phyloP scores from a whole-genome alignment of 1,140 invertebrate species.

The Pseudomyrmex concolor region DNA sequence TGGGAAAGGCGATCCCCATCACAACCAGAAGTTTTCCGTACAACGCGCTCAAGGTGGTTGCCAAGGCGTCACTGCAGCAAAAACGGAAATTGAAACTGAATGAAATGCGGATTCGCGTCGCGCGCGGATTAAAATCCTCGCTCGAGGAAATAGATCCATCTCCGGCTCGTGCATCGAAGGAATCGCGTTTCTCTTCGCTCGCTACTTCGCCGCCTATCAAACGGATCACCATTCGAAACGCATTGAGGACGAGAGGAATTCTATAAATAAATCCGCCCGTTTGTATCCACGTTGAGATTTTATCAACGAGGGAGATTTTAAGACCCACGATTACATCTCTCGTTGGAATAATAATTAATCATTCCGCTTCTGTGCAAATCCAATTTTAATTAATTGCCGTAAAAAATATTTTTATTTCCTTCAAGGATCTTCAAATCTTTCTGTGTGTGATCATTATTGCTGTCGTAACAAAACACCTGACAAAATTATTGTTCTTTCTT shows the following conservation, averaged over 20 bases:
- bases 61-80: constrained; percentile 90
- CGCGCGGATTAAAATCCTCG: constrained; percentile 40
- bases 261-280: constrained; percentile 10
- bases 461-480: not conserved
- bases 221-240: constrained; percentile 11
- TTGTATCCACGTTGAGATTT: not conserved
- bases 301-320: not conserved
- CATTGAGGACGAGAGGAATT: not conserved
- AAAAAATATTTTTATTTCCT: not conserved
- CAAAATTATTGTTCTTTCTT: not conserved
- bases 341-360: not conserved
- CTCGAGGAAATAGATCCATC: constrained; percentile 63
- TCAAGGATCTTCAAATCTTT: not conserved
- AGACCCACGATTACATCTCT: not conserved
- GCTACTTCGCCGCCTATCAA: constrained; percentile 13
- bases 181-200: constrained; percentile 28
- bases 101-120: constrained; percentile 10
- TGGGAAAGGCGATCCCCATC: constrained; percentile 97
- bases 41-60: constrained; percentile 94
- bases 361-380: not conserved
- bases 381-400: not conserved
- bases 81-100: constrained; percentile 73
- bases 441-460: not conserved
- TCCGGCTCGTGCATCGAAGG: constrained; percentile 49
- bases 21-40: constrained; percentile 97